Base-by-base conservation (phyloP, 2,797 vertebrate genomes). In the Hylomyscus alleni region DNA sequence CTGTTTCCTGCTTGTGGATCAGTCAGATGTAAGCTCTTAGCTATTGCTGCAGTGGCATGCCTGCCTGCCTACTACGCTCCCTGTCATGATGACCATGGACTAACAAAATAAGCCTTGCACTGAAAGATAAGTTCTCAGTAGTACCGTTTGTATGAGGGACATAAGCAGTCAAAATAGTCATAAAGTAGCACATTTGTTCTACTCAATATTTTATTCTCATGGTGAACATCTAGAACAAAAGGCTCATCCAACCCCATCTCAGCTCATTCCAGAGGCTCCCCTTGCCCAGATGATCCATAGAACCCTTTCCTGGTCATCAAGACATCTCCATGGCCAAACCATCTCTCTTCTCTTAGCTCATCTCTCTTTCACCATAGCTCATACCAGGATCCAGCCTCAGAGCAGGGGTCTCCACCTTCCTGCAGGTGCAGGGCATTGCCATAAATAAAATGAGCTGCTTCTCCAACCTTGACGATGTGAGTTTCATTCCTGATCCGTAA, bases 141-240 rank as follows among this genome's bases (percentile, higher is more conserved):
- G 47, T 11, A 40, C 9, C 10, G 44, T 31, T 81, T 67, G 62
- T 9, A 19, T 0, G 17, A 44, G 58, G 34, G 40, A 67, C 3
- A 89, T 29, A 75, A 75, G 17, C 5, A 67, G 19, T 54, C 24
- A 40, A 84, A 65, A 50, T 19, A 83, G 62, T 85, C 13, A 93
- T 44, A 77, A 78, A 34, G 22, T 15, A 67, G 19, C 34, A 22
- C n/a, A 44, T 82, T 77, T 40, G 11, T 58, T 77, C 24, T 22
- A 81, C 76, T 19, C 29, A 9, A 7, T 73, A 67, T 14, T 31
- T 37, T 44, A 83, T 73, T 56, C 24, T 94, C 65, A 81, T 34
- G 31, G 77, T 84, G 56, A 87, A 80, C 90, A 92, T 89, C 52
- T 10, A 76, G 92, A 91, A 81, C n/a, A 91, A 65, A 89, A 94